A percentile compares a stretch with the other conserved stretches of the same genome.
Conservation (phyloP, 2,113 vertebrate species). For the Atherinomorus stipes region DNA sequence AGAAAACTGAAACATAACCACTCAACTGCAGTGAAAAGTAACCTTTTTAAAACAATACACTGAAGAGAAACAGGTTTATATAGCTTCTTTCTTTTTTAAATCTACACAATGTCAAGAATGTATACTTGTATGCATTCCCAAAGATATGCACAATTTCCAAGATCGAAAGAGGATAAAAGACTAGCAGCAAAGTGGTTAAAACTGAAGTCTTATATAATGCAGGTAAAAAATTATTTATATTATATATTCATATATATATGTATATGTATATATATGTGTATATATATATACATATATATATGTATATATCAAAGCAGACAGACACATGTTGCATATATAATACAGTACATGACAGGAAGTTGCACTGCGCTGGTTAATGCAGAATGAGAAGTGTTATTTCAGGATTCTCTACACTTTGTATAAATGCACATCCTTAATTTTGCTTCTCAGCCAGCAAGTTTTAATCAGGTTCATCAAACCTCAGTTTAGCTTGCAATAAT, state of each 20-base stretch:
- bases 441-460: conserved; percentile 93
- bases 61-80: conserved; percentile 82
- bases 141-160: conserved; percentile 82
- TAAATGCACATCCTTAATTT: conserved; percentile 83
- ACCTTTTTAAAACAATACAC: conserved; percentile 79
- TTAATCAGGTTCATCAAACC: conserved; percentile 88
- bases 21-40: conserved; percentile 84
- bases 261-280: too few relatives aligned
- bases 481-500: conserved; percentile 82
- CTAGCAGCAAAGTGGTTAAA: conserved; percentile 94
- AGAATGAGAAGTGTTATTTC: conserved; percentile 87
- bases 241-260: too few relatives aligned
- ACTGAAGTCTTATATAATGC: conserved; percentile 85
- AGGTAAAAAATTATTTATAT: conserved; percentile 64
- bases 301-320: conserved; percentile 81
- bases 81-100: conserved; percentile 64
- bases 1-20: conserved; percentile 82
- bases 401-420: conserved; percentile 84
- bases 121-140: conserved; percentile 84
- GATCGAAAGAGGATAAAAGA: conserved; percentile 83
- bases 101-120: conserved; percentile 83
- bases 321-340: conserved; percentile 90
- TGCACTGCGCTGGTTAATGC: conserved; percentile 89
- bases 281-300: conserved; percentile 74
- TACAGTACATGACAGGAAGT: conserved; percentile 93